Conservation (phyloP, 2,113 vertebrate species). For the Oophaga pumilio region DNA sequence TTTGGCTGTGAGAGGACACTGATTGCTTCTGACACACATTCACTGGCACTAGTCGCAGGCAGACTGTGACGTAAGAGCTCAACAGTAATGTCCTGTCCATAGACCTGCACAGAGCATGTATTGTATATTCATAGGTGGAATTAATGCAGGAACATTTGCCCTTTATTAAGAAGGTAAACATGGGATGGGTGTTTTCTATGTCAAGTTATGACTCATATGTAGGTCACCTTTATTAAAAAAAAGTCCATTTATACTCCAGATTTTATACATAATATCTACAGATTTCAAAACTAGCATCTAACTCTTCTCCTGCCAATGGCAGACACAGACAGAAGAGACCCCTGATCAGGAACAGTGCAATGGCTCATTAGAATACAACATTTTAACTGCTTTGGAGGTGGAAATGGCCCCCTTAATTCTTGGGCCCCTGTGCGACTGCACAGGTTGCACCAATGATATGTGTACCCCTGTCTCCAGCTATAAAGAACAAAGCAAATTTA, state of each 20-base stretch:
- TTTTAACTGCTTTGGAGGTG: too few species aligned
- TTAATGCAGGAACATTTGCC: neutral
- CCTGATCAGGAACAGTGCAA: too few species aligned
- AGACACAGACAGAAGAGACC: too few species aligned
- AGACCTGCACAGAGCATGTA: neutral
- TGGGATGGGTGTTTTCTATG: neutral
- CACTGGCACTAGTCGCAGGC: neutral
- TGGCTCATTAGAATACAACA: too few species aligned
- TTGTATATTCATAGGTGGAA: conserved; percentile 2
- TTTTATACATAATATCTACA: neutral
- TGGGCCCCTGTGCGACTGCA: too few species aligned
- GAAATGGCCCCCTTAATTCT: too few species aligned
- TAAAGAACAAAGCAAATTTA: too few species aligned
- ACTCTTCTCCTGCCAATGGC: too few species aligned
- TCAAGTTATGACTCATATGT: neutral
- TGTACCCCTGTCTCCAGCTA: too few species aligned
- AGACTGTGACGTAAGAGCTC: conserved; percentile 20
- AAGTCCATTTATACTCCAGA: too few species aligned
- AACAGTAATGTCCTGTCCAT: conserved; percentile 16
- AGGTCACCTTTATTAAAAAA: neutral
- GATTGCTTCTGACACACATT: conserved; percentile 27
- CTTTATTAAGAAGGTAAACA: neutral
- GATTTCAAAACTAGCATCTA: neutral
- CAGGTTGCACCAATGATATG: too few species aligned
- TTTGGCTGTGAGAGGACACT: conserved; percentile 26